These are phyloP conservation scores for Caradrina kadenii DNA, from an alignment of 2,888 invertebrate species.

Conservation along the genomic window DNA sequence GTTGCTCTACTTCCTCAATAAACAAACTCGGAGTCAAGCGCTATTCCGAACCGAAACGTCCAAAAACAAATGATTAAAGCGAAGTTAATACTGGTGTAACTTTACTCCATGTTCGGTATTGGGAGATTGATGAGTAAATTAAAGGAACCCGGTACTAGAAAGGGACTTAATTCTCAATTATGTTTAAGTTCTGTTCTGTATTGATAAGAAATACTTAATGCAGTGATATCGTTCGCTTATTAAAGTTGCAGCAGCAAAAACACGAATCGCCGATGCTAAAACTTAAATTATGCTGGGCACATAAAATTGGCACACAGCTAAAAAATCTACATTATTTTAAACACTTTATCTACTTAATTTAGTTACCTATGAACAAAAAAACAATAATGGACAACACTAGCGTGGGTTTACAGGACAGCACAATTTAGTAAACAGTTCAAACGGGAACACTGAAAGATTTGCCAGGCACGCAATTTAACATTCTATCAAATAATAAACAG, in stretches of 20 bases:
- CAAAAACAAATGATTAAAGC: too few species aligned
- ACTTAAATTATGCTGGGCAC: background rate
- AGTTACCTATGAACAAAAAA: background rate
- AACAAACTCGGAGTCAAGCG: too few species aligned
- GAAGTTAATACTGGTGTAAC: too few species aligned
- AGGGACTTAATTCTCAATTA: too few species aligned
- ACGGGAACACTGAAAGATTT: slow-evolving; percentile 2
- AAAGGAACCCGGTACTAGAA: too few species aligned
- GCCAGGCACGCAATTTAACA: background rate
- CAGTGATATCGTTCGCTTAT: background rate
- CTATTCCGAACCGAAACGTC: too few species aligned
- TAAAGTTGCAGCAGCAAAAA: background rate
- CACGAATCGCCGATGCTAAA: slow-evolving; percentile 9
- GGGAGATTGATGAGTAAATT: too few species aligned
- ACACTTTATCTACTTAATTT: slow-evolving; percentile 10
- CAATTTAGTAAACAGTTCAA: background rate
- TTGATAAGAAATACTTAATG: background rate
- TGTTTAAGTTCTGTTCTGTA: too few species aligned
- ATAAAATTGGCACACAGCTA: too few species aligned
- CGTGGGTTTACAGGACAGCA: background rate
- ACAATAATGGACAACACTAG: background rate
- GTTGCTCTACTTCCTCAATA: too few species aligned
- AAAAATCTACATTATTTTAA: background rate
- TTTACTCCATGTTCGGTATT: too few species aligned
- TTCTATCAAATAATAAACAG: background rate